Evolutionary conservation across 1,140 invertebrate species (phyloP).

Genomic region (Euschistus heros): DNA sequence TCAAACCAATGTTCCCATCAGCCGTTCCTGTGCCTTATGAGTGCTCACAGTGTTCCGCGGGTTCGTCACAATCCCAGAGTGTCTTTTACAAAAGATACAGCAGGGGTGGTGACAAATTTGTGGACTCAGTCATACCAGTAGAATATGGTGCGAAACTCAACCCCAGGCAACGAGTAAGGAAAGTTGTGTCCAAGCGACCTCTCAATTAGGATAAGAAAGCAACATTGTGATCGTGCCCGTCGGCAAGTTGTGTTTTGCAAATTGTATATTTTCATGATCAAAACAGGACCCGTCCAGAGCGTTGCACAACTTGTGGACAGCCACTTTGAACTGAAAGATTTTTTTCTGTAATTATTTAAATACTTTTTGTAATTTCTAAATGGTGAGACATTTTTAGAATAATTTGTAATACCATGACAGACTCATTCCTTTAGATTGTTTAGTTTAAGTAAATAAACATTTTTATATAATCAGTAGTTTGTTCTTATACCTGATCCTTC

Average conservation of each 20-base stretch:
- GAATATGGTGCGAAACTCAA: constrained; percentile 5
- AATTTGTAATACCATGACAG: no score
- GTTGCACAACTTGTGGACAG: constrained; percentile 4
- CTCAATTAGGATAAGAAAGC: background rate
- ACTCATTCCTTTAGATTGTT: no score
- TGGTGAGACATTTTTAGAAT: no score
- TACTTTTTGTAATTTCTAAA: no score
- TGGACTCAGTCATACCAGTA: background rate
- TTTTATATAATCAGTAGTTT: no score
- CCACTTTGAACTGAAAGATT: background rate
- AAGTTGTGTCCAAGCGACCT: constrained; percentile 7
- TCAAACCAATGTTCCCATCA: constrained; percentile 43
- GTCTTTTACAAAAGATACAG: constrained; percentile 6
- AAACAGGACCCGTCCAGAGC: background rate
- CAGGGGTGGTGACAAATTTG: background rate
- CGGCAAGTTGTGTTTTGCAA: constrained; percentile 6
- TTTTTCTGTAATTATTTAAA: no score
- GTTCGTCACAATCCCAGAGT: background rate
- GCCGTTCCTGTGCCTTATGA: constrained; percentile 39
- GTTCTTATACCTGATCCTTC: no score
- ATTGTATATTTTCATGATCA: background rate
- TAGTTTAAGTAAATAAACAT: no score
- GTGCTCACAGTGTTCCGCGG: constrained; percentile 29
- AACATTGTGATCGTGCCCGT: constrained; percentile 7
- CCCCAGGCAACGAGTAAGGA: background rate